These are phyloP conservation scores for Elephas maximus DNA, from an alignment of 2,113 vertebrate genomes.

Conservation along the genomic window DNA sequence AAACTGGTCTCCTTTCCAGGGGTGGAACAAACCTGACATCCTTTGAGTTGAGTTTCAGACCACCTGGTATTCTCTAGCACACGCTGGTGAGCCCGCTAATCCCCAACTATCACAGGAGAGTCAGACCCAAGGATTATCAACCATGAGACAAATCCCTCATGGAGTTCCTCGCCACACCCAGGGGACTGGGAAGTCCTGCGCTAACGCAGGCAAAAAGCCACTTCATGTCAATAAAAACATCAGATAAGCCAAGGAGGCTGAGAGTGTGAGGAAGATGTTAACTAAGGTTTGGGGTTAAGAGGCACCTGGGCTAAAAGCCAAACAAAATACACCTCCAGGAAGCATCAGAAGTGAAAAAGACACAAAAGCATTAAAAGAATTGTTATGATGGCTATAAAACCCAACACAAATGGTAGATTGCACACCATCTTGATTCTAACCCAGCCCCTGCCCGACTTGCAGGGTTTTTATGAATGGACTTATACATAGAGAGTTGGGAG, in stretches of 20 bases:
- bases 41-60: not conserved
- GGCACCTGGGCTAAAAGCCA: not conserved
- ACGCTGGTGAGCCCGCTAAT: not conserved
- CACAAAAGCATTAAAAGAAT: not conserved
- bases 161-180: not conserved
- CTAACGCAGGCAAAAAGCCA: not conserved
- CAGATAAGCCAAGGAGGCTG: not conserved
- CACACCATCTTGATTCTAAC: accelerated
- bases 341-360: not conserved
- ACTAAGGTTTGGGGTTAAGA: not conserved
- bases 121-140: no score
- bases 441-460: accelerated
- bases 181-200: not conserved
- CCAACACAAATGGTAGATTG: accelerated
- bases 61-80: no score
- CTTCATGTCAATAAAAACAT: not conserved
- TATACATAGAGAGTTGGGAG: accelerated
- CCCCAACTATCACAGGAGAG: not conserved
- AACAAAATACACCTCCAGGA: not conserved
- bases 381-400: accelerated
- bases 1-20: not conserved
- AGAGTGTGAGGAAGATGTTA: not conserved
- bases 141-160: not conserved
- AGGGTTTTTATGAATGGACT: not conserved
- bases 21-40: not conserved